phyloP scores from a whole-genome alignment of 2,888 invertebrate genomes.

The Clivina fossor region DNA sequence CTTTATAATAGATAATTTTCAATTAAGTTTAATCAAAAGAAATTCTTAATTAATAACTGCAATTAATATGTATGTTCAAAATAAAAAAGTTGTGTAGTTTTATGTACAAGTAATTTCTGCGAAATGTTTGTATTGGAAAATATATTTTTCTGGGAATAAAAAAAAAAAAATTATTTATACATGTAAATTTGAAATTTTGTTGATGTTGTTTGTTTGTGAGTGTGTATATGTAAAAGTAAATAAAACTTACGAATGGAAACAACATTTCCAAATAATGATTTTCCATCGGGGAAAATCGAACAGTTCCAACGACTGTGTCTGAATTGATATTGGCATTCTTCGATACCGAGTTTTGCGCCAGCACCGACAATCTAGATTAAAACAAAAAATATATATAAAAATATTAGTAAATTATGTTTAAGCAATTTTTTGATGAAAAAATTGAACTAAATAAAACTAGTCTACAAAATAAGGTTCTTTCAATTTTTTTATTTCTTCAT shows the following conservation, averaged over 20 bases:
- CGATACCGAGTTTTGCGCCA: conserved; percentile 82
- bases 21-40: conserved; percentile 21
- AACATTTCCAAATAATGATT: conserved; percentile 83
- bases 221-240: background rate
- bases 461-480: too few relatives aligned
- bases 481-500: too few relatives aligned
- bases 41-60: conserved; percentile 4
- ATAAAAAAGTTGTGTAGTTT: too few relatives aligned
- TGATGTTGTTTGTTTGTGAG: too few relatives aligned
- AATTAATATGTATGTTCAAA: conserved; percentile 9
- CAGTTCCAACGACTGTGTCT: conserved; percentile 88
- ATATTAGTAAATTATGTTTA: too few relatives aligned
- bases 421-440: too few relatives aligned
- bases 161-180: too few relatives aligned
- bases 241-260: conserved; percentile 77
- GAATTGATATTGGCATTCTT: conserved; percentile 90
- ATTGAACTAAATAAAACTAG: too few relatives aligned
- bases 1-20: conserved; percentile 20
- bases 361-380: conserved; percentile 76
- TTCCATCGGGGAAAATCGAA: conserved; percentile 70
- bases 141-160: too few relatives aligned
- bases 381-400: conserved; percentile 45
- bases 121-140: too few relatives aligned
- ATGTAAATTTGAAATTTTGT: too few relatives aligned
- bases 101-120: background rate